These are phyloP conservation scores for Psix sp. DNA, from an alignment of 1,140 invertebrate species.

Conservation along the genomic window DNA sequence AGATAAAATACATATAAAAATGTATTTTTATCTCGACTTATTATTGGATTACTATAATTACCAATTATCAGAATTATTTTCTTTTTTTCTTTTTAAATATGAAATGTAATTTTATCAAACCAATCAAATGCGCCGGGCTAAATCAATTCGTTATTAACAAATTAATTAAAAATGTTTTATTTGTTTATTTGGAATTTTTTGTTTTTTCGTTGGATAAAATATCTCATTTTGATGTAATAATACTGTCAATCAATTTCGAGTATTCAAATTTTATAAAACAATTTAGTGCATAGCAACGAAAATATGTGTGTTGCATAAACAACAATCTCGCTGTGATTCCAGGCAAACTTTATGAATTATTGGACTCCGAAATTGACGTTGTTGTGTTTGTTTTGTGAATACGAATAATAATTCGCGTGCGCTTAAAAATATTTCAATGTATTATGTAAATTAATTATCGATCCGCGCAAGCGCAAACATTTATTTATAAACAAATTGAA, in stretches of 20 bases:
- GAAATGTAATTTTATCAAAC: too few relatives aligned
- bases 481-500: constrained; percentile 21
- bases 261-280: constrained; percentile 17
- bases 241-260: constrained; percentile 8
- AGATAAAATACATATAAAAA: constrained; percentile 47
- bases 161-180: background rate
- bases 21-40: constrained; percentile 15
- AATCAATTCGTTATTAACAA: too few relatives aligned
- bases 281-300: constrained; percentile 13
- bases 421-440: constrained; percentile 35
- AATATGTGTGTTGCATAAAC: constrained; percentile 41
- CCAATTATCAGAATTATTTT: background rate
- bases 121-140: too few relatives aligned
- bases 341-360: constrained; percentile 51
- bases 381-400: constrained; percentile 47
- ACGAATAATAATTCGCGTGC: constrained; percentile 34
- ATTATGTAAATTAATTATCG: constrained; percentile 49
- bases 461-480: constrained; percentile 3
- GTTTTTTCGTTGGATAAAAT: constrained; percentile 3
- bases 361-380: constrained; percentile 45
- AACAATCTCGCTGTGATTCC: constrained; percentile 42
- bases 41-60: constrained; percentile 21
- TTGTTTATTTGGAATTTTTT: background rate
- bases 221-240: background rate
- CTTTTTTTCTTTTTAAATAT: constrained; percentile 1